phyloP scores from a whole-genome alignment of 2,797 vertebrate species.

The Meriones psammophilus region DNA sequence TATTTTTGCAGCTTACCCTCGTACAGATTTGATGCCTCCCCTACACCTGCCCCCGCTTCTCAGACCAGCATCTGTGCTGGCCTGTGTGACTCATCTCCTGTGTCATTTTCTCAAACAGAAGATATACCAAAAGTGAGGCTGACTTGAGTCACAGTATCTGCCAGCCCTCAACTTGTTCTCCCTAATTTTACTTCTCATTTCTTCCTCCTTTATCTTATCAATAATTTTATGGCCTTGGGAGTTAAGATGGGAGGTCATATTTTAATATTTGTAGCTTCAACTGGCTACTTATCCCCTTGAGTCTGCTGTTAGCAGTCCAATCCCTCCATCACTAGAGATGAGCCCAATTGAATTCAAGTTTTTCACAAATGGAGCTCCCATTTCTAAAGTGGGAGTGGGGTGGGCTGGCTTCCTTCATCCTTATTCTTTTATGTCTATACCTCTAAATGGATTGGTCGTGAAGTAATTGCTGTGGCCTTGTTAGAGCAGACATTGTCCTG shows the following conservation, averaged over 20 bases:
- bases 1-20: constrained; percentile 26
- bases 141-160: neutral
- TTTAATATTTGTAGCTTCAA: constrained; percentile 48
- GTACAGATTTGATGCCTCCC: neutral
- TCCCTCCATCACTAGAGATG: neutral
- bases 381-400: constrained; percentile 9
- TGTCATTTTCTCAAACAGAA: neutral
- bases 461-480: neutral
- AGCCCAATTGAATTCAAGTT: constrained; percentile 12
- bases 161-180: neutral
- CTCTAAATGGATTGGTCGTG: neutral
- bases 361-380: constrained; percentile 7
- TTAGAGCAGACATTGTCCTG: constrained; percentile 8
- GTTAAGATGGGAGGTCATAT: neutral
- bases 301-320: neutral
- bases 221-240: constrained; percentile 7
- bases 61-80: neutral
- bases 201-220: neutral
- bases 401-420: neutral
- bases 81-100: neutral
- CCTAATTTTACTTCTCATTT: neutral
- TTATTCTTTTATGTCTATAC: neutral
- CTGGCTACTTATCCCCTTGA: constrained; percentile 9
- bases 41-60: neutral
- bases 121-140: neutral